phyloP scores from a whole-genome alignment of 2,888 invertebrate genomes.

The Tachystola acroxantha region DNA sequence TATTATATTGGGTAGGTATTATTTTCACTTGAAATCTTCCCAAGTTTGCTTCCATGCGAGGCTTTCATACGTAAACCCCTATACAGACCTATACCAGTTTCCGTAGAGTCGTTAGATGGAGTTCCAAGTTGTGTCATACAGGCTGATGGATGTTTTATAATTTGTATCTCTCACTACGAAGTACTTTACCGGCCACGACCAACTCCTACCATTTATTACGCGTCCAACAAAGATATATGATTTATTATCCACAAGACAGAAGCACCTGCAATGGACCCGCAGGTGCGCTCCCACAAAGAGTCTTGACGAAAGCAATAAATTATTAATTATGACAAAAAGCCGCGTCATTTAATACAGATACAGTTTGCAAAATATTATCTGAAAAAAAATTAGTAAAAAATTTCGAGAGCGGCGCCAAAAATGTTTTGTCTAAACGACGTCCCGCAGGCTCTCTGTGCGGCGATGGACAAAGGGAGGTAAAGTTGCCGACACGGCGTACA shows the following conservation, averaged over 20 bases:
- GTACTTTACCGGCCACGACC: no score
- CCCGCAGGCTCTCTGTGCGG: constrained; percentile 53
- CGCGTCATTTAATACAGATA: constrained; percentile 47
- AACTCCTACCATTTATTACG: constrained; percentile 14
- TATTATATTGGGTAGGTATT: no score
- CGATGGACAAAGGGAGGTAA: constrained; percentile 48
- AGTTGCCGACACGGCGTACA: constrained; percentile 51
- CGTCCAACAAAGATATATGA: constrained; percentile 37
- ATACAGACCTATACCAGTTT: no score
- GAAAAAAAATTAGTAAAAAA: constrained; percentile 33
- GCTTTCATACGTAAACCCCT: no score
- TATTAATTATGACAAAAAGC: constrained; percentile 74
- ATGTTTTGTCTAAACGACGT: constrained; percentile 66
- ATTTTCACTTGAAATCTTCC: no score
- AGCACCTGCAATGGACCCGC: constrained; percentile 55
- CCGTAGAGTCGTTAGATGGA: no score
- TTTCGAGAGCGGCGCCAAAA: constrained; percentile 67
- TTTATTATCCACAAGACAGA: constrained; percentile 58
- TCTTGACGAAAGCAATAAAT: constrained; percentile 69
- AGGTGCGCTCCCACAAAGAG: constrained; percentile 59
- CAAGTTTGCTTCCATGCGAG: no score
- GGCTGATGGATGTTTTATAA: no score
- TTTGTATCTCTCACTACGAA: no score
- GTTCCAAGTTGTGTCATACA: no score
- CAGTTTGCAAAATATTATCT: constrained; percentile 44